Conservation (phyloP, 2,888 invertebrate species). For the Callimorpha dominula region DNA sequence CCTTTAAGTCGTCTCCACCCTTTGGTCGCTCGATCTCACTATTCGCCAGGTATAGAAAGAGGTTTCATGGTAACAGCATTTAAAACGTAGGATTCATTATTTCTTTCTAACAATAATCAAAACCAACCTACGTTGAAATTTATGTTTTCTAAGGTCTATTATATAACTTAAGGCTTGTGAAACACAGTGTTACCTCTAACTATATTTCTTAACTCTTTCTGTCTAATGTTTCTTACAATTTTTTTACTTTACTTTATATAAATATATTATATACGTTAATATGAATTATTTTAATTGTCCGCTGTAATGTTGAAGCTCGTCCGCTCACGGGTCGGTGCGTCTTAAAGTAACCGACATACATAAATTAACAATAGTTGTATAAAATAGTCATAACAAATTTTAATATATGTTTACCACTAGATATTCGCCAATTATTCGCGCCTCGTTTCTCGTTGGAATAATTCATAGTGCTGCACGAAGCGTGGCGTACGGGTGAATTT, state of each 20-base stretch:
- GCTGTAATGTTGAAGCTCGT: not conserved
- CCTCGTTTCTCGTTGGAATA: conserved; percentile 3
- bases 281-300: conserved; percentile 3
- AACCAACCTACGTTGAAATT: not conserved
- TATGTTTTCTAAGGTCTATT: not conserved
- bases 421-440: conserved; percentile 7
- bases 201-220: not conserved
- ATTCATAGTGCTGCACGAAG: conserved; percentile 5
- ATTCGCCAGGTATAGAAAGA: not conserved
- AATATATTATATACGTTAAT: not conserved
- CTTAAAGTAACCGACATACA: conserved; percentile 9
- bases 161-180: not conserved
- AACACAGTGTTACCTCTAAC: not conserved
- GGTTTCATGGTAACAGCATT: too few species aligned
- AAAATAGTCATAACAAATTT: conserved; percentile 12
- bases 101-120: too few species aligned
- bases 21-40: not conserved
- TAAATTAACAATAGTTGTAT: conserved; percentile 13
- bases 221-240: not conserved
- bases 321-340: not conserved
- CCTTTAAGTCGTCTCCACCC: not conserved
- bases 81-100: too few species aligned
- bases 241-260: conserved; percentile 2
- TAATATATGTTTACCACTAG: conserved; percentile 13
- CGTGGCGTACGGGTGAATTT: not conserved